Evolutionary conservation across 2,113 vertebrate species (phyloP), one percentile per base, ranked within the genome.

Genomic region (Mesoclemmys tuberculata): DNA sequence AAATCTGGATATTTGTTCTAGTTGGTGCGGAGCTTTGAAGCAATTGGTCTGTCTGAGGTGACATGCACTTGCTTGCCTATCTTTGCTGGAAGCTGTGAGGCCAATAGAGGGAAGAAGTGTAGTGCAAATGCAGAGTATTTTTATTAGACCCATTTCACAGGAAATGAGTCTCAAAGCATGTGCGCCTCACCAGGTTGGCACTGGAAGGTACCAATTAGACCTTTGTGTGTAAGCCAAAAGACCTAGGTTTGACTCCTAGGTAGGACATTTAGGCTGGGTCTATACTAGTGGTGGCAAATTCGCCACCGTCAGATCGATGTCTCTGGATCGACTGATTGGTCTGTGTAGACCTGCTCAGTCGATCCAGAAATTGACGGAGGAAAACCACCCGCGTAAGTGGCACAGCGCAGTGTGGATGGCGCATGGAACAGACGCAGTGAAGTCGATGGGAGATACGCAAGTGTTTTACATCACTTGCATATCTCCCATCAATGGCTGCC

Each of bases 121-220:
- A 35, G 88, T 48, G 58, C 77, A 61, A 61, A 82, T 5, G 1
- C 0, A 0, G 0, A 0, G 68, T 0, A 0, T 82, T 96, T 55
- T 51, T 71, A 51, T 88, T 56, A 94, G 94, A 94, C 95, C 90
- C 87, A 95, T 96, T 97, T 27, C 82, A 77, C 95, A 95, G 90
- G 96, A 97, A 95, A 80, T 75, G 5, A 0, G 0, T 61, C 84
- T 93, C 0, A 0, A 4, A 27, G 91, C 13, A 55, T 51, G 64
- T 29, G 41, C 27, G 61, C n/a, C 55, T 85, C 48, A 22, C 19
- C 10, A 58, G 44, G 27, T 48, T 0, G 2, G 89, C 91, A n/a
- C 7, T 26, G 89, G 82, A 51, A 68, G 74, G 54, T 61, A 31
- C 56, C 1, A 0, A 80, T 91, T 86, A 64, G 82, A 84, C 93